A percentile compares a stretch with the other conserved stretches of the same genome.
Conservation (phyloP, 2,888 invertebrate species). For the Chironomus riparius region DNA sequence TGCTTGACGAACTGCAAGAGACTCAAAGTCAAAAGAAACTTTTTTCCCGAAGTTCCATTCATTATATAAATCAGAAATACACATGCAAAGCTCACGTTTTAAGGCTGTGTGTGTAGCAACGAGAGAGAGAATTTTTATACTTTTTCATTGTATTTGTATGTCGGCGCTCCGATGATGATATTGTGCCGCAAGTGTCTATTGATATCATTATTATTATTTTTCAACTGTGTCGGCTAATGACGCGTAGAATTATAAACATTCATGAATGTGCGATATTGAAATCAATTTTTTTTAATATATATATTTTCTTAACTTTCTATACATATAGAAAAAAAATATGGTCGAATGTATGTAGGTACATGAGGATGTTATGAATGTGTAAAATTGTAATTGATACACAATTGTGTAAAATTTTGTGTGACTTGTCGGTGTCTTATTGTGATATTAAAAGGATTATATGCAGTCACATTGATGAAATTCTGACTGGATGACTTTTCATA, state of each 20-base stretch:
- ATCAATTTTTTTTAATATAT: not conserved
- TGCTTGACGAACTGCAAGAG: constrained; percentile 23
- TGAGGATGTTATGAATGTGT: no score
- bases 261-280: constrained; percentile 17
- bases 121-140: not conserved
- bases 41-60: constrained; percentile 27
- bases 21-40: constrained; percentile 28
- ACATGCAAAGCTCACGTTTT: not conserved
- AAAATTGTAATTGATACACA: constrained; percentile 8
- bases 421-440: no score
- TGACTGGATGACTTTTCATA: no score
- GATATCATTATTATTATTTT: not conserved
- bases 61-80: constrained; percentile 27
- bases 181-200: constrained; percentile 4
- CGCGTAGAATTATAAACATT: constrained; percentile 4
- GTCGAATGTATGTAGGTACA: no score
- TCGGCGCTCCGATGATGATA: constrained; percentile 17
- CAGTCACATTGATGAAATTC: no score
- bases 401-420: not conserved
- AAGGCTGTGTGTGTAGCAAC: no score
- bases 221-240: constrained; percentile 17
- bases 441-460: no score
- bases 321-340: not conserved
- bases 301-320: not conserved
- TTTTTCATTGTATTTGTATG: not conserved